phyloP scores from a whole-genome alignment of 2,113 vertebrate genomes.

The Muntiacus reevesi region DNA sequence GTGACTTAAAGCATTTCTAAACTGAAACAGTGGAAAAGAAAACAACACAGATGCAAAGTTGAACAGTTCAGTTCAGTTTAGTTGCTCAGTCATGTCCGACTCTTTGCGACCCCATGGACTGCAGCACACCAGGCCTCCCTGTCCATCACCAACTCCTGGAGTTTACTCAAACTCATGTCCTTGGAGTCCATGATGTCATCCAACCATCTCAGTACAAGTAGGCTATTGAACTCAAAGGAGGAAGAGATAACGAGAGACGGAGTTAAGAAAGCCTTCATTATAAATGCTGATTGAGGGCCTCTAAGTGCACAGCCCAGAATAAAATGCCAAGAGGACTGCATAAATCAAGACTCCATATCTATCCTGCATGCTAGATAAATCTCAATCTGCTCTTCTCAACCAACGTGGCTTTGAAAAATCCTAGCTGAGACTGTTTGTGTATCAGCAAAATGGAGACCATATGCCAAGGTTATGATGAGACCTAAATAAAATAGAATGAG shows the following conservation, averaged over 20 bases:
- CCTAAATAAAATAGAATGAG: not conserved
- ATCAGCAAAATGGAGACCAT: not conserved
- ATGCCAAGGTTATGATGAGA: not conserved
- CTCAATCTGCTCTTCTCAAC: not conserved
- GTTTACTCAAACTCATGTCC: not conserved
- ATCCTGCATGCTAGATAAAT: not conserved
- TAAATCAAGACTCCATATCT: not conserved
- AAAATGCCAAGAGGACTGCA: not conserved
- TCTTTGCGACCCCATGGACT: not conserved
- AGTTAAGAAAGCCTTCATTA: not conserved
- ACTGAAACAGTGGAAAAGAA: not conserved
- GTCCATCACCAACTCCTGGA: not conserved
- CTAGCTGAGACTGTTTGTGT: not conserved
- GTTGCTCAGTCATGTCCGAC: rapidly evolving
- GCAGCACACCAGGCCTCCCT: not conserved
- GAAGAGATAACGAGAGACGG: not conserved
- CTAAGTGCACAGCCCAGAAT: not conserved
- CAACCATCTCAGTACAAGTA: not conserved
- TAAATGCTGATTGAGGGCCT: not conserved
- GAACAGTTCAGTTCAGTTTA: not conserved
- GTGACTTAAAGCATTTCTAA: not conserved
- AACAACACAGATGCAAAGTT: not conserved
- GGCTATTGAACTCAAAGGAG: not conserved
- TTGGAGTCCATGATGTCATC: not conserved
- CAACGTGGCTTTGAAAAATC: constrained; percentile 1